These are phyloP conservation scores for Rhamnusium bicolor DNA, from an alignment of 2,888 invertebrate genomes.

Conservation along the genomic window DNA sequence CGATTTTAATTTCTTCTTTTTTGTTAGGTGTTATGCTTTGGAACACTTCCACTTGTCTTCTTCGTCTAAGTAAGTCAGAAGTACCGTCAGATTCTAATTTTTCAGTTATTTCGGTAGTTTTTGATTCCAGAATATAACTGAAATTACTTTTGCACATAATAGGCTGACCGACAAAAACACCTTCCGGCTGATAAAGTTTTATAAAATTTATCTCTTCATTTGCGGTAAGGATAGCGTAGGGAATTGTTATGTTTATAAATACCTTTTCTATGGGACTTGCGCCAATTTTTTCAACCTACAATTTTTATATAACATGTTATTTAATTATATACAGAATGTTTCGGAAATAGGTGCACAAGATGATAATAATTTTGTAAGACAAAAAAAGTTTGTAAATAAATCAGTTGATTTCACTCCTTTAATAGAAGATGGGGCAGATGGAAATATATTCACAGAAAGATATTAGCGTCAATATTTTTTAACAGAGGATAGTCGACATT, in stretches of 20 bases:
- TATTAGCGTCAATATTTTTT: too few species aligned
- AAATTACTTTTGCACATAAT: slow-evolving; percentile 57
- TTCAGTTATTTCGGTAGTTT: neutral
- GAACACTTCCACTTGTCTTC: slow-evolving; percentile 42
- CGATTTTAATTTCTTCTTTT: slow-evolving; percentile 36
- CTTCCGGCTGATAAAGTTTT: slow-evolving; percentile 52
- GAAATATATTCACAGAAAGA: too few species aligned
- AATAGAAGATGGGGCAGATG: too few species aligned
- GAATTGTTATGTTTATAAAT: slow-evolving; percentile 64
- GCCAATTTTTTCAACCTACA: slow-evolving; percentile 67
- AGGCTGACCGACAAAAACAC: slow-evolving; percentile 57
- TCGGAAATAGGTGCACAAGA: too few species aligned
- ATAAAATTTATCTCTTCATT: slow-evolving; percentile 49
- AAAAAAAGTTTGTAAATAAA: too few species aligned
- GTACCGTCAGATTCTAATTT: neutral
- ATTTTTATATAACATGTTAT: slow-evolving; percentile 7
- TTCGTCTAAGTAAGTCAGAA: slow-evolving; percentile 8
- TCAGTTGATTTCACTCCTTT: too few species aligned
- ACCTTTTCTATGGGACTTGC: slow-evolving; percentile 67
- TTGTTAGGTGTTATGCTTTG: slow-evolving; percentile 32
- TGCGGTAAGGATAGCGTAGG: slow-evolving; percentile 53
- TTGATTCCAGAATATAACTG: slow-evolving; percentile 44
- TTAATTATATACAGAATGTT: neutral
- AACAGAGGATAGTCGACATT: too few species aligned
- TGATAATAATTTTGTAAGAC: too few species aligned